Conservation (phyloP, 2,797 vertebrate species). For the Malacoraja senta region DNA sequence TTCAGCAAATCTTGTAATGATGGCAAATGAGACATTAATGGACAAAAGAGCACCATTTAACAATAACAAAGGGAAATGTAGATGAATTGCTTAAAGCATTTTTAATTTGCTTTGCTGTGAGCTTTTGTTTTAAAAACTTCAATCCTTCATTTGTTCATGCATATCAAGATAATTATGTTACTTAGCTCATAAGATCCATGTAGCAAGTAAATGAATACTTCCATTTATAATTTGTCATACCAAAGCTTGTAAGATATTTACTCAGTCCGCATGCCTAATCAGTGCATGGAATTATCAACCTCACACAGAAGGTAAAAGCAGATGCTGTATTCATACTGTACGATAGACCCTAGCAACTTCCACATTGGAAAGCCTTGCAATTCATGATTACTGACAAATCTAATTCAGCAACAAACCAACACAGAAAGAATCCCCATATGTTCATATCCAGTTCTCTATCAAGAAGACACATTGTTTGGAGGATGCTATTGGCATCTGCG, state of each 20-base stretch:
- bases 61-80: neutral
- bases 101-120: neutral
- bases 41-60: neutral
- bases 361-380: neutral
- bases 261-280: neutral
- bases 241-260: neutral
- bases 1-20: neutral
- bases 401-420: neutral
- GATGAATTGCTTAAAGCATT: neutral
- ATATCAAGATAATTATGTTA: neutral
- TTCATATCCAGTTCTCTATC: neutral
- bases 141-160: neutral
- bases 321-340: neutral
- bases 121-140: neutral
- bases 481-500: neutral
- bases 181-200: neutral
- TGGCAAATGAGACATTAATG: neutral
- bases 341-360: neutral
- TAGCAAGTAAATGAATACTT: neutral
- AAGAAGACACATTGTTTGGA: neutral
- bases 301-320: neutral
- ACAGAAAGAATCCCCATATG: neutral
- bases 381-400: neutral
- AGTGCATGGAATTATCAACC: neutral
- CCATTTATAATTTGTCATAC: neutral